Base-by-base conservation (phyloP, 2,888 invertebrate species). In the Strigamia crassipes region DNA sequence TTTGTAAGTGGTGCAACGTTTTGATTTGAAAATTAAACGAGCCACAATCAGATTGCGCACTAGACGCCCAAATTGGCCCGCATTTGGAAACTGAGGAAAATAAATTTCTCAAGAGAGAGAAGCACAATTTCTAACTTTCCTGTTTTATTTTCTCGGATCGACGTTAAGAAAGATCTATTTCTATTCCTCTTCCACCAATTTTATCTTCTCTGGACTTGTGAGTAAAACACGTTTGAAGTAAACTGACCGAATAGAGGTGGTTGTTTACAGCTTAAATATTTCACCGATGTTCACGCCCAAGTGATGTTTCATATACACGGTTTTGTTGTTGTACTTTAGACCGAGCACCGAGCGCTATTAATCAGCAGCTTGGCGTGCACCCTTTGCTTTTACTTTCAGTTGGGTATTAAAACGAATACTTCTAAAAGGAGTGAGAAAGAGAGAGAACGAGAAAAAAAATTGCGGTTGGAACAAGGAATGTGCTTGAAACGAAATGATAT, bases 241-340 rank as follows among this genome's bases (percentile, higher is more conserved):
- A 73, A 31, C 73, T 73, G 31, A 73, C 73, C 73, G 31, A 27
- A 31, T 23, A n/a, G 56, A 56, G 56, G 56, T 56, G 56, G 46
- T 56, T 56, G 56, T 56, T 56, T 56, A 56, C 56, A 56, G 56
- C 56, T n/a, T 31, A 73, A 73, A 73, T 73, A 73, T 73, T 73
- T 73, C 73, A 73, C 73, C 73, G n/a, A 73, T 73, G 73, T 73
- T 73, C 73, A 73, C 73, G 73, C 73, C 73, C 73, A 73, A 73
- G 5, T 73, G 73, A 23, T 73, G 31, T 27, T 73, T 73, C 73
- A 73, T 73, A 73, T 27, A 73, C 73, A 73, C 31, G 31, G 15
- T 73, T 73, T 73, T 73, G 31, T 31, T 51, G 51, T 51, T 73
- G 73, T 27, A 18, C 21, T 56, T 3, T 18, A 31, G 27, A 12